Percentiles rank a stretch among this genome's conserved stretches.
phyloP scores from a whole-genome alignment of 2,797 vertebrate species.

The Cirrhinus mrigala region DNA sequence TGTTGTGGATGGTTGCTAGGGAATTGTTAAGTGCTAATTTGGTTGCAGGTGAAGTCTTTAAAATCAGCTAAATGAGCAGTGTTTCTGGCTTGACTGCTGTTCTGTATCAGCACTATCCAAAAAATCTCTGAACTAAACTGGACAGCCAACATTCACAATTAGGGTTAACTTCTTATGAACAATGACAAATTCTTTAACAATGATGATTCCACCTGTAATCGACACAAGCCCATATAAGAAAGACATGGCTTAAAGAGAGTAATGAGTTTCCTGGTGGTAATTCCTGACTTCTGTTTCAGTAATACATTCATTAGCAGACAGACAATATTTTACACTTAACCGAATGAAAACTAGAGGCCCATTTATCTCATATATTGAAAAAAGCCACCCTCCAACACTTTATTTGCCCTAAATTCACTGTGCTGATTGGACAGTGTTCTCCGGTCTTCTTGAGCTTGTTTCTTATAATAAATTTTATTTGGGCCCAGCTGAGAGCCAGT shows the following conservation, averaged over 20 bases:
- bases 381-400: slow-evolving; percentile 35
- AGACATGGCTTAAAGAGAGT: not conserved
- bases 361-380: slow-evolving; percentile 40
- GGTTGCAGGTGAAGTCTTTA: not conserved
- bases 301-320: not conserved
- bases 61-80: not conserved
- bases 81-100: not conserved
- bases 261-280: not conserved
- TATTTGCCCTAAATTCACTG: slow-evolving; percentile 35
- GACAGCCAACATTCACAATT: not conserved
- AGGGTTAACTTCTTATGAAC: not conserved
- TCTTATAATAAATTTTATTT: slow-evolving; percentile 55
- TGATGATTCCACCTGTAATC: not conserved
- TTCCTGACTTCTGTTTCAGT: not conserved
- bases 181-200: not conserved
- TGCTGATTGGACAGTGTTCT: slow-evolving; percentile 19
- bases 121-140: not conserved
- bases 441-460: not conserved
- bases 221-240: not conserved
- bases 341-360: not conserved
- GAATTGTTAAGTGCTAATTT: not conserved
- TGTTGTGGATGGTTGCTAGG: slow-evolving; percentile 6
- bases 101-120: not conserved
- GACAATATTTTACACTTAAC: not conserved
- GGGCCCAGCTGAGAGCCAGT: slow-evolving; percentile 56